A percentile compares a stretch with the other conserved stretches of the same genome.
These are phyloP conservation scores for Muscicapa adusta DNA, from an alignment of 2,113 vertebrate genomes.

Conservation along the genomic window DNA sequence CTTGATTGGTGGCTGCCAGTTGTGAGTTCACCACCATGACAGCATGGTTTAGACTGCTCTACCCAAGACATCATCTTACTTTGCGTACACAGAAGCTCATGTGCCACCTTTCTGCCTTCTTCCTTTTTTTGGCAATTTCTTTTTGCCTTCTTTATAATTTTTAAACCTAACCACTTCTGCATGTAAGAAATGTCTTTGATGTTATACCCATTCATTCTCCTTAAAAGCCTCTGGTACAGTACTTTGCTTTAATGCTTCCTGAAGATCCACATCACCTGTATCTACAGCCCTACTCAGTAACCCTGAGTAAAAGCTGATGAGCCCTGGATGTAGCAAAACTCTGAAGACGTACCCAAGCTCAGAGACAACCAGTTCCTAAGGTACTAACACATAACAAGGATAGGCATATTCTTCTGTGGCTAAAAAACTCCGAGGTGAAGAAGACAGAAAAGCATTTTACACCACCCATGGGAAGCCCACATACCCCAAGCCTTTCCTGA, in stretches of 20 bases:
- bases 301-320: not conserved
- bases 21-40: not conserved
- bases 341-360: not conserved
- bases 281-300: not conserved
- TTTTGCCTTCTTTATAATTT: not conserved
- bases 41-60: not conserved
- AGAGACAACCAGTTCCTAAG: not conserved
- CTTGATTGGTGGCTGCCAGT: not conserved
- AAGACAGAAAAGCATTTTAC: not conserved
- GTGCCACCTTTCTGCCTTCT: not conserved
- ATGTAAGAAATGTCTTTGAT: not conserved
- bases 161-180: not conserved
- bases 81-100: not conserved
- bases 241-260: not conserved
- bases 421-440: not conserved
- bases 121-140: not conserved
- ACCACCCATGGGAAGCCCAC: not conserved
- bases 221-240: not conserved
- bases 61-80: not conserved
- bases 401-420: not conserved
- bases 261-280: not conserved
- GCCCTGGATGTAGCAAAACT: not conserved
- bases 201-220: not conserved
- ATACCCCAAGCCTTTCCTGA: not conserved
- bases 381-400: not conserved